These are phyloP conservation scores for Masticophis lateralis DNA, from an alignment of 2,797 vertebrate species.

Conservation along the genomic window DNA sequence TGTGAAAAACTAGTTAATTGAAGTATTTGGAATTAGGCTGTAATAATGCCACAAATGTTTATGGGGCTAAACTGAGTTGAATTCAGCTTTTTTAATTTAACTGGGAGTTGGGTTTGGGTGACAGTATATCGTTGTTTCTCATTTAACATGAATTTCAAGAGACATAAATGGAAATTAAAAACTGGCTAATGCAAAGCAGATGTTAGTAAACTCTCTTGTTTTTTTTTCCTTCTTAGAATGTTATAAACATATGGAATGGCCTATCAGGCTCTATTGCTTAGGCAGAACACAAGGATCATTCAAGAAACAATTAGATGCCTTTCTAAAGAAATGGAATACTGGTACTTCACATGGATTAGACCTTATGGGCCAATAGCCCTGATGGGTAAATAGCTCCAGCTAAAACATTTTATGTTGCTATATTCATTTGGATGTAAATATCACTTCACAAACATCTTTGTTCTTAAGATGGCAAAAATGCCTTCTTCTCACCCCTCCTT, in stretches of 20 bases:
- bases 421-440: constrained; percentile 64
- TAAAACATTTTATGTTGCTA: constrained; percentile 47
- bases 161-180: constrained; percentile 63
- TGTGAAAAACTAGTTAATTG: background rate
- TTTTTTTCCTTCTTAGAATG: constrained; percentile 59
- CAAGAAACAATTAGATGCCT: constrained; percentile 68
- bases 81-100: constrained; percentile 7
- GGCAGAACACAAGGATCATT: constrained; percentile 71
- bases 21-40: background rate
- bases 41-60: background rate
- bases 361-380: constrained; percentile 65
- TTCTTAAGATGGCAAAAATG: constrained; percentile 2
- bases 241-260: constrained; percentile 74
- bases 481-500: background rate
- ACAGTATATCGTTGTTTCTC: constrained; percentile 39
- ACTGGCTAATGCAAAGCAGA: constrained; percentile 63
- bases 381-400: constrained; percentile 57
- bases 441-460: constrained; percentile 30
- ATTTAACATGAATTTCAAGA: constrained; percentile 54
- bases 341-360: constrained; percentile 65
- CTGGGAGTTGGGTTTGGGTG: background rate
- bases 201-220: constrained; percentile 62
- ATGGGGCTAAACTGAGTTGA: background rate
- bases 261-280: constrained; percentile 68
- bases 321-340: constrained; percentile 69